Percentiles rank a stretch among this genome's conserved stretches.
phyloP scores from a whole-genome alignment of 2,797 vertebrate genomes.

The Hafferia zeledoni region DNA sequence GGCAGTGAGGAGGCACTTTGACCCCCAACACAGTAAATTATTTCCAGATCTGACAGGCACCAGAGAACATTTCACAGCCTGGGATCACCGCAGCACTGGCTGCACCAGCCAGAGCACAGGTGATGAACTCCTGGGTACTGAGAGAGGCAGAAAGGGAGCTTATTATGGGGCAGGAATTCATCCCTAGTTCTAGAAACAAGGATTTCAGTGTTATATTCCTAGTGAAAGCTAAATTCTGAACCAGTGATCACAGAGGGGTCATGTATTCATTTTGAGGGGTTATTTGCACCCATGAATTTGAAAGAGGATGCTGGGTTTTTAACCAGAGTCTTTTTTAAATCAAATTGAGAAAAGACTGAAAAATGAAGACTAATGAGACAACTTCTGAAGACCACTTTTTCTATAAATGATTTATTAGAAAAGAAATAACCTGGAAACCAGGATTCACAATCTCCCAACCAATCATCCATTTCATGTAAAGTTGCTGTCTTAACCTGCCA shows the following conservation, averaged over 20 bases:
- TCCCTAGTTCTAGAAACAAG: neutral
- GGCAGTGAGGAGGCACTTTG: neutral
- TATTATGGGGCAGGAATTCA: neutral
- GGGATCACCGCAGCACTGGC: neutral
- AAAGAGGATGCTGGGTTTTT: constrained; percentile 22
- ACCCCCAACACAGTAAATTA: constrained; percentile 12
- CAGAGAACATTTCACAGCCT: neutral
- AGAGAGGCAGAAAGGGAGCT: neutral
- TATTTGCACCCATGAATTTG: neutral
- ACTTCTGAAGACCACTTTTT: constrained; percentile 32
- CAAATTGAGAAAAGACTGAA: constrained; percentile 1
- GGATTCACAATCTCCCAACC: constrained; percentile 51
- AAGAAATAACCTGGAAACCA: constrained; percentile 60
- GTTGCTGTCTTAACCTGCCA: constrained; percentile 65
- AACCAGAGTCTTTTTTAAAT: constrained; percentile 3
- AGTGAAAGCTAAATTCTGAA: constrained; percentile 18
- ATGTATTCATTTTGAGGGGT: neutral
- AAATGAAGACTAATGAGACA: constrained; percentile 52
- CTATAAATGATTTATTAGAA: constrained; percentile 58
- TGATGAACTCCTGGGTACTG: neutral
- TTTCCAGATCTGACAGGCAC: constrained; percentile 17
- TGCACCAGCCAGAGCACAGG: neutral
- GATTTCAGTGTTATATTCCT: neutral
- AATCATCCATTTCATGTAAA: constrained; percentile 57
- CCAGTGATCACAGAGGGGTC: neutral